These are phyloP conservation scores for Labeo catla DNA, from an alignment of 2,113 vertebrate species.

Conservation along the genomic window DNA sequence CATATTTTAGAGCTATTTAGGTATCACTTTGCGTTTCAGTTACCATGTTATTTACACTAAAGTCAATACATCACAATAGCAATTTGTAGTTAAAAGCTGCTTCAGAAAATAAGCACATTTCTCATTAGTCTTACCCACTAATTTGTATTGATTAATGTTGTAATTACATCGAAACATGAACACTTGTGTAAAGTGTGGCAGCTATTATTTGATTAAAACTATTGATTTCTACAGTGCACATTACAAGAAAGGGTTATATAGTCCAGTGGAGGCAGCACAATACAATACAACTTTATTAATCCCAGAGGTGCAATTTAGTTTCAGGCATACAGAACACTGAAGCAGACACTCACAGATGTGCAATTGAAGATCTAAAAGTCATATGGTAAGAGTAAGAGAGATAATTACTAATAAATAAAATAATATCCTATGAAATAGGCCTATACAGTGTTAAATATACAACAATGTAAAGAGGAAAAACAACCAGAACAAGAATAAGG, in stretches of 20 bases:
- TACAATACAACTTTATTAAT: constrained; percentile 10
- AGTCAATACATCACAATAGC: neutral
- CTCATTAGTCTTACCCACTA: constrained; percentile 14
- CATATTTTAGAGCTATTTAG: neutral
- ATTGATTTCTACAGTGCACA: constrained; percentile 3
- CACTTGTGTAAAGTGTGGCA: constrained; percentile 9
- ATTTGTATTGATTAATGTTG: constrained; percentile 1
- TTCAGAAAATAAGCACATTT: neutral
- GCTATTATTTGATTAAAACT: constrained; percentile 28
- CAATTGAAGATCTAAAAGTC: neutral
- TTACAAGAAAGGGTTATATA: neutral
- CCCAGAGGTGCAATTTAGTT: constrained; percentile 7
- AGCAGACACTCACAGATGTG: neutral
- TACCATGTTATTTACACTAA: neutral
- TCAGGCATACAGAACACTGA: neutral
- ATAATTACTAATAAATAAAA: neutral
- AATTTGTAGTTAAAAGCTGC: neutral
- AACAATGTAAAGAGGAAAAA: neutral
- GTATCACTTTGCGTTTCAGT: neutral
- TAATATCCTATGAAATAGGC: neutral
- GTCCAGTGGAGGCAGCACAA: neutral
- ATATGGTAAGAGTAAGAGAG: neutral
- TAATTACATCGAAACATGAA: neutral
- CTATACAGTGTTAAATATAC: neutral
- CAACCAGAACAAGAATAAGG: neutral